These are phyloP conservation scores for Polydrusus cervinus DNA, from an alignment of 2,888 invertebrate genomes.

Conservation along the genomic window DNA sequence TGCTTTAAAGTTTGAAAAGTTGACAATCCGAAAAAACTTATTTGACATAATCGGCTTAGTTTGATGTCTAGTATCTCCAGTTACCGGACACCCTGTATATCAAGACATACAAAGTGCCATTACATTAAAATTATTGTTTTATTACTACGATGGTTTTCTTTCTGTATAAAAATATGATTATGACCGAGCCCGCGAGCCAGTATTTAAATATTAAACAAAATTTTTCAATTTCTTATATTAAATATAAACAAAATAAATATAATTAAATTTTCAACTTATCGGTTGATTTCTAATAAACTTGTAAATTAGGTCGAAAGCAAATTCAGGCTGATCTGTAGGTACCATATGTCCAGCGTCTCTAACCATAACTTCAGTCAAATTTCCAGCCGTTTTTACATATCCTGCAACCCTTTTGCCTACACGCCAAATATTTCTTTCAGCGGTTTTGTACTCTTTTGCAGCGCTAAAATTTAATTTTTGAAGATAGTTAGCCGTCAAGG, in stretches of 20 bases:
- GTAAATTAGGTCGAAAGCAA: conserved; percentile 80
- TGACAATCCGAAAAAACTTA: no score
- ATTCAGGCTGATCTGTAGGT: conserved; percentile 84
- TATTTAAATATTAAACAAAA: no score
- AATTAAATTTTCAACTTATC: not conserved
- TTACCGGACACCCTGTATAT: no score
- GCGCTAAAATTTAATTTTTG: conserved; percentile 80
- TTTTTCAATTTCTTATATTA: no score
- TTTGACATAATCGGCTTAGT: no score
- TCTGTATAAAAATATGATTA: no score
- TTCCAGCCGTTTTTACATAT: conserved; percentile 80
- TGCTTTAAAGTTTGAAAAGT: no score
- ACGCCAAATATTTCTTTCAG: conserved; percentile 79
- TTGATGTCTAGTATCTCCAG: no score
- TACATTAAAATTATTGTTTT: no score
- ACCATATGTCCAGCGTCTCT: conserved; percentile 88
- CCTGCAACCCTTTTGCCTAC: conserved; percentile 81
- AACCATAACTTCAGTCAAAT: conserved; percentile 81
- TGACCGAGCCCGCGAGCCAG: no score
- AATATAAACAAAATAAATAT: not conserved
- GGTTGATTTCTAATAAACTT: conserved; percentile 58
- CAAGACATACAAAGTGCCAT: no score
- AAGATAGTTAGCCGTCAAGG: conserved; percentile 85
- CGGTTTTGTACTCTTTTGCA: conserved; percentile 76
- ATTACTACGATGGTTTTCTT: no score